These are phyloP conservation scores for Rhinogobio ventralis DNA, from an alignment of 2,797 vertebrate species.

Conservation along the genomic window DNA sequence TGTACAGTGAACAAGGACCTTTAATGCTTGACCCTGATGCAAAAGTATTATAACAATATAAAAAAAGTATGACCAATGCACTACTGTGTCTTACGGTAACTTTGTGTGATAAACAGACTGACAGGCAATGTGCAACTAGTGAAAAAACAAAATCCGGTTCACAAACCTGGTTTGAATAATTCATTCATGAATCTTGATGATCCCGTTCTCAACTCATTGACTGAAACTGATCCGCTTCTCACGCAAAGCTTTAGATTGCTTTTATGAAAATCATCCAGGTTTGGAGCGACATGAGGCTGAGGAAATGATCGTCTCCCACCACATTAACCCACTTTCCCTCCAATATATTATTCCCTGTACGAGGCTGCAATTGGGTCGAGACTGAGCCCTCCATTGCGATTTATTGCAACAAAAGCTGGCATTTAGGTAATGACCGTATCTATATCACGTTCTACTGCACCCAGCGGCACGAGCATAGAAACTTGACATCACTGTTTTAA, in stretches of 20 bases:
- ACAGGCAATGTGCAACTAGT: background rate
- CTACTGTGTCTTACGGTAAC: background rate
- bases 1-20: background rate
- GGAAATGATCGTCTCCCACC: background rate
- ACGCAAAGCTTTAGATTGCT: background rate
- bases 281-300: background rate
- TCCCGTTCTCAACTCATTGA: background rate
- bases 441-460: background rate
- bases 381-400: background rate
- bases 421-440: background rate
- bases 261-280: background rate
- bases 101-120: background rate
- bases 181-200: background rate
- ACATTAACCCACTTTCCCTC: constrained; percentile 7
- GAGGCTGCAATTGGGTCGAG: constrained; percentile 9
- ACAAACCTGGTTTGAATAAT: background rate
- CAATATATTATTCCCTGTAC: background rate
- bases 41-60: background rate
- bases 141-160: background rate
- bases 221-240: background rate
- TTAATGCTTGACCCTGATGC: background rate
- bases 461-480: background rate
- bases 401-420: background rate
- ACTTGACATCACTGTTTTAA: background rate
- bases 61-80: background rate